These are phyloP conservation scores for Tetramorium bicarinatum DNA, from an alignment of 2,888 invertebrate species.

Conservation along the genomic window DNA sequence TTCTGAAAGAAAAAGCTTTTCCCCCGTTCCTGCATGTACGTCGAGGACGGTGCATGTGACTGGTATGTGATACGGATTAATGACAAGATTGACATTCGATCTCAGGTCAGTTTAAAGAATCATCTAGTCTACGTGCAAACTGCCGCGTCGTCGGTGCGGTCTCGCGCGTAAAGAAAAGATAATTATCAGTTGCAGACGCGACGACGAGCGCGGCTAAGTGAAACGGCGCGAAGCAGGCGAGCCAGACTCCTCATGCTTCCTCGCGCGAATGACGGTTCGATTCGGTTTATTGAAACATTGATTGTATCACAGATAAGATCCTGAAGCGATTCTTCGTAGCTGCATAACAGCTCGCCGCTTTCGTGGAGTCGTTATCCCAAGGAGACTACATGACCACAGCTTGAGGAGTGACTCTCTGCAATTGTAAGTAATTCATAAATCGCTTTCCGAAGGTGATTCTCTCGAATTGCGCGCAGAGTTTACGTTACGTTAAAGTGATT, in stretches of 20 bases:
- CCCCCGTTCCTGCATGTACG: slow-evolving; percentile 14
- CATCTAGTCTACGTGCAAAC: slow-evolving; percentile 76
- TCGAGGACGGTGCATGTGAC: slow-evolving; percentile 66
- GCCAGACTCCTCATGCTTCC: slow-evolving; percentile 11
- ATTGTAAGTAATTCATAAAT: slow-evolving; percentile 24
- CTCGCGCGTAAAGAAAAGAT: slow-evolving; percentile 6
- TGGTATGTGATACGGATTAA: slow-evolving; percentile 66
- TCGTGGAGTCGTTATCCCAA: background rate
- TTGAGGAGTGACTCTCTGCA: slow-evolving; percentile 6
- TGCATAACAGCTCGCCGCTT: background rate
- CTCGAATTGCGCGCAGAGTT: background rate
- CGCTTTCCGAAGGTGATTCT: background rate
- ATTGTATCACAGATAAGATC: background rate
- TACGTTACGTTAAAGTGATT: background rate
- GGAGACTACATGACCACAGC: background rate
- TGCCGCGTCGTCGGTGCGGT: slow-evolving; percentile 39
- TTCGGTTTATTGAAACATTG: background rate
- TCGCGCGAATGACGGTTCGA: background rate
- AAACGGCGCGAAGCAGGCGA: slow-evolving; percentile 49
- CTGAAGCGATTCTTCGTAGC: slow-evolving; percentile 1
- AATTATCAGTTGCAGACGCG: background rate
- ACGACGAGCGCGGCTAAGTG: slow-evolving; percentile 43
- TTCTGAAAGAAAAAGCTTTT: background rate
- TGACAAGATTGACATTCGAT: slow-evolving; percentile 35
- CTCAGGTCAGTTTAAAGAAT: slow-evolving; percentile 41